Evolutionary conservation across 2,888 invertebrate genomes (phyloP), one percentile per base, ranked within the genome.

Genomic region (Ochropacha duplaris): DNA sequence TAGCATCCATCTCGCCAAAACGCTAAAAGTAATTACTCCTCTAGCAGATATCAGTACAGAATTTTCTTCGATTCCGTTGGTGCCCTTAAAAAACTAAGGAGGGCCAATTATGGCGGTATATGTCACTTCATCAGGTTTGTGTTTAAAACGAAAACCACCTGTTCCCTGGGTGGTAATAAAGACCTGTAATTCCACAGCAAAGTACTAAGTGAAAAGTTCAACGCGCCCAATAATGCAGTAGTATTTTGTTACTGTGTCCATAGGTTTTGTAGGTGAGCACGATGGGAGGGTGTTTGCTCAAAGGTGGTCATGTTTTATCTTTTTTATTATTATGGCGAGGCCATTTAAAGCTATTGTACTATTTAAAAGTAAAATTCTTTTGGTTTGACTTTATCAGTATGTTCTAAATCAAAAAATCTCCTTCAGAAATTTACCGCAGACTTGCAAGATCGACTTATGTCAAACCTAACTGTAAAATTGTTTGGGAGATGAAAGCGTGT

Each of bases 221-320:
- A 36, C n/a, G 36, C n/a, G 6, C 36, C 36, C 6, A 6, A 36
- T 34, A 34, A 54, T 57, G 58, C 54, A 56, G 57, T 49, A 60
- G 57, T n/a, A 50, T 54, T 50, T 39, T 55, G 28, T 57, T 54
- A 51, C 66, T 39, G 11, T 44, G 26, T 57, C 49, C 58, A 54
- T 55, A 49, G 49, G 52, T 49, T 60, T 57, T 58, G 52, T 60
- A 16, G 54, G 16, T 39, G 16, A 16, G 39, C 39, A 39, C n/a
- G 36, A n/a, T 36, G 14, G 36, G 0, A 5, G 2, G 1, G 6
- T 36, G n/a, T 4, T 36, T 36, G 14, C n/a, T 28, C 28, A 0
- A 36, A 36, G n/a, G 36, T 36, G 4, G 36, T 28, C 6, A 28
- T 28, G 11, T 8, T 28, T 28, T 28, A 14, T 36, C 14, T 14